These are phyloP conservation scores for Motacilla tschutschensis DNA, from an alignment of 2,113 vertebrate genomes.

Conservation along the genomic window DNA sequence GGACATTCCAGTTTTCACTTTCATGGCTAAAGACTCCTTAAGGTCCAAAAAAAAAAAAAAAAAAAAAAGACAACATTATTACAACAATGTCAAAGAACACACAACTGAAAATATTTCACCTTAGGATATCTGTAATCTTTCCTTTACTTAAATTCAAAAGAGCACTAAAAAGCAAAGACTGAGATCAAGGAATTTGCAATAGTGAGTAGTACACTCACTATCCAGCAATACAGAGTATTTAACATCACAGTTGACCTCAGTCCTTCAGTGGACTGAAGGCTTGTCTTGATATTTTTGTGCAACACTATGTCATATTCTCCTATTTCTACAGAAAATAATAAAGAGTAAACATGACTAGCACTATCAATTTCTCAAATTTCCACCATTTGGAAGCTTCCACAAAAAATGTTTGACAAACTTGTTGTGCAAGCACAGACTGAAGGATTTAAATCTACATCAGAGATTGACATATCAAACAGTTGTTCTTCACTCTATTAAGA, in stretches of 20 bases:
- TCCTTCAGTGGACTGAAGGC: not conserved
- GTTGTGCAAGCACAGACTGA: not conserved
- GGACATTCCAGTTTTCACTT: not conserved
- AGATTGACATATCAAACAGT: not conserved
- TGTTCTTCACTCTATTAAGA: not conserved
- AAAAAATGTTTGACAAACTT: not conserved
- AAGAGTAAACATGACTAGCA: not conserved
- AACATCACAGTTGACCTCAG: not conserved
- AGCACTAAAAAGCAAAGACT: not conserved
- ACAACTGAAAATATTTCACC: not conserved
- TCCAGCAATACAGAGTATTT: not conserved
- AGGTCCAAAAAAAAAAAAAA: not conserved
- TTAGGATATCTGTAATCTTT: not conserved
- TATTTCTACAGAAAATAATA: not conserved
- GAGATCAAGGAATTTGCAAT: not conserved
- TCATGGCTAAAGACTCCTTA: not conserved
- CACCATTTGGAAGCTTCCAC: not conserved
- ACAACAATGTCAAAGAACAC: not conserved
- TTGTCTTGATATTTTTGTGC: not conserved
- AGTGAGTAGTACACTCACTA: not conserved
- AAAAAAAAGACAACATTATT: not conserved
- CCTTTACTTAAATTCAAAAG: not conserved
- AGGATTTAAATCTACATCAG: not conserved
- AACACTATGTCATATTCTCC: not conserved
- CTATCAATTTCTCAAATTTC: not conserved